Conservation (phyloP, 2,113 vertebrate species). For the Asarcornis scutulata region DNA sequence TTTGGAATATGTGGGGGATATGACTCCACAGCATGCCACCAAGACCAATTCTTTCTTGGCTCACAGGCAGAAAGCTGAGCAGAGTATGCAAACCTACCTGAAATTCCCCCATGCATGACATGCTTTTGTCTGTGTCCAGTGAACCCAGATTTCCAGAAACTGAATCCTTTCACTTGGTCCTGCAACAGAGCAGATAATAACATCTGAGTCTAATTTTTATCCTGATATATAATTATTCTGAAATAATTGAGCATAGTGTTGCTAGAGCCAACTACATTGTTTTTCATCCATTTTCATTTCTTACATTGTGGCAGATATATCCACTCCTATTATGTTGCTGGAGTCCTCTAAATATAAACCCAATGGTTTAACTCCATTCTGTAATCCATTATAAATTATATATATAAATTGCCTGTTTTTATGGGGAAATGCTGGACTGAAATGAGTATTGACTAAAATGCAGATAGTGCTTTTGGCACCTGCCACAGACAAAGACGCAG, state of each 20-base stretch:
- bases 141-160: neutral
- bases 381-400: neutral
- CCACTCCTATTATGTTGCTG: neutral
- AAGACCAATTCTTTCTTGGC: neutral
- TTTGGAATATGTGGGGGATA: neutral
- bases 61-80: neutral
- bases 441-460: neutral
- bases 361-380: neutral
- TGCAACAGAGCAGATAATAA: neutral
- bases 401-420: neutral
- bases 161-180: neutral
- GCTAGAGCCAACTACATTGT: neutral
- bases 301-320: neutral
- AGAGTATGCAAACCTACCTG: neutral
- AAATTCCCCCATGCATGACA: neutral
- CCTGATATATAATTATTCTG: neutral
- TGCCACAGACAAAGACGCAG: neutral
- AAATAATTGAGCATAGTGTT: neutral
- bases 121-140: neutral
- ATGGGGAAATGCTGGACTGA: neutral
- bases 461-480: neutral
- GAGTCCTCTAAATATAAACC: neutral
- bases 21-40: neutral
- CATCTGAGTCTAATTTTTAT: neutral
- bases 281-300: neutral